These are phyloP conservation scores for Rachycentron canadum DNA, from an alignment of 2,797 vertebrate genomes.

Conservation along the genomic window DNA sequence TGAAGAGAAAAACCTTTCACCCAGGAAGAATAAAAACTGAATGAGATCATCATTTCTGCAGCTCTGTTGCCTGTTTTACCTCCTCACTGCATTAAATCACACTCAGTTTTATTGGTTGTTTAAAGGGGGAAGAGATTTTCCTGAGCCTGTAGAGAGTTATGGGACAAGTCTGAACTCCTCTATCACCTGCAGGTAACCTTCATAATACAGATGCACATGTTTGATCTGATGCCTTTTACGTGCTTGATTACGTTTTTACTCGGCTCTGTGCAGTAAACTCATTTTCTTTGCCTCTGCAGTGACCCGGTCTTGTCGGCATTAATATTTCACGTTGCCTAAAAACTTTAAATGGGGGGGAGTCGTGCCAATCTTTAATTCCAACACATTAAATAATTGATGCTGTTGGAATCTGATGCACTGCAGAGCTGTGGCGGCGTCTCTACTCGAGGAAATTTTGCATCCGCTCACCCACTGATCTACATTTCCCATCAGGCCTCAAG, in stretches of 20 bases:
- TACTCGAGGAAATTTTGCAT: conserved; percentile 56
- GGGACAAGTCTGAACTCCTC: conserved; percentile 2
- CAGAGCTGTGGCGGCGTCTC: conserved; percentile 36
- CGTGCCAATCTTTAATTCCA: conserved; percentile 56
- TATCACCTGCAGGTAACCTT: conserved; percentile 26
- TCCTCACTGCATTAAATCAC: conserved; percentile 10
- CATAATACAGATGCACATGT: conserved; percentile 12
- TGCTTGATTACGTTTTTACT: conserved; percentile 19
- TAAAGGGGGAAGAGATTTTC: not conserved
- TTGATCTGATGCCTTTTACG: conserved; percentile 21
- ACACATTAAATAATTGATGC: conserved; percentile 66
- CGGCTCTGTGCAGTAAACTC: conserved; percentile 26
- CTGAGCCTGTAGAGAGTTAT: not conserved
- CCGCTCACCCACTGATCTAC: conserved; percentile 59
- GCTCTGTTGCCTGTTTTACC: not conserved
- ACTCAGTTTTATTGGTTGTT: not conserved
- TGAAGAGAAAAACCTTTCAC: not conserved
- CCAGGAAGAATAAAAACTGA: not conserved
- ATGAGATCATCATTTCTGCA: not conserved
- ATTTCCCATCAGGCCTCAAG: conserved; percentile 61
- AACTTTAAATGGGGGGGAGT: conserved; percentile 58
- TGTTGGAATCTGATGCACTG: conserved; percentile 54
- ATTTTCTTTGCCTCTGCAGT: conserved; percentile 1
- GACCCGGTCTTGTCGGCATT: conserved; percentile 40
- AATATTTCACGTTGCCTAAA: conserved; percentile 67